Evolutionary conservation across 1,140 invertebrate genomes (phyloP).

Genomic region (Drosophila pseudoobscura): DNA sequence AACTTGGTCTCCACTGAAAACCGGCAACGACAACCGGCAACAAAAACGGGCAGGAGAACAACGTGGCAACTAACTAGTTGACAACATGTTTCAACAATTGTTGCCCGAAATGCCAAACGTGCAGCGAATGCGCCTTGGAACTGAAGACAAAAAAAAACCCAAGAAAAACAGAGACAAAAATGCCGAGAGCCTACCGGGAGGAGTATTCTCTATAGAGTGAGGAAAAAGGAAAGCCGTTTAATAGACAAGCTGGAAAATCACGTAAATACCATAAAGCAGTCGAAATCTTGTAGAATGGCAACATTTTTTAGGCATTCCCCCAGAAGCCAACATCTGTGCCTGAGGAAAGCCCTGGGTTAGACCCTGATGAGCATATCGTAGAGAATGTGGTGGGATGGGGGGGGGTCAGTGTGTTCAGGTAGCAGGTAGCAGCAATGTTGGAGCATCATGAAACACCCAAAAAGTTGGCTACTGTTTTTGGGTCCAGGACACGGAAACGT

Average conservation of each 20-base stretch:
- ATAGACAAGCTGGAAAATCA: slow-evolving; percentile 70
- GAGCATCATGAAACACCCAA: slow-evolving; percentile 42
- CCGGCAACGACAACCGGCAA: background rate
- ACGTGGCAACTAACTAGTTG: slow-evolving; percentile 70
- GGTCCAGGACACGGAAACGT: slow-evolving; percentile 65
- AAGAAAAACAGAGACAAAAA: slow-evolving; percentile 15
- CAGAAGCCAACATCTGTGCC: slow-evolving; percentile 12
- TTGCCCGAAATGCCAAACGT: slow-evolving; percentile 77
- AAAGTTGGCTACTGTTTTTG: slow-evolving; percentile 60
- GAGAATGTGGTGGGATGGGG: background rate
- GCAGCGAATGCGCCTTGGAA: slow-evolving; percentile 46
- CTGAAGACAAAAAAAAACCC: background rate
- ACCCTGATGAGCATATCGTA: slow-evolving; percentile 4
- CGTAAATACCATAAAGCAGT: slow-evolving; percentile 68
- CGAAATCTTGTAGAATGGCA: slow-evolving; percentile 38
- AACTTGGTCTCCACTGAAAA: slow-evolving; percentile 16
- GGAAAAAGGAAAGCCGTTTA: slow-evolving; percentile 41
- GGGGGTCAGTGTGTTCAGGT: background rate
- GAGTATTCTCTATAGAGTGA: background rate
- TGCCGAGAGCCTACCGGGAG: too few species aligned
- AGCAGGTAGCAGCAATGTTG: slow-evolving; percentile 60
- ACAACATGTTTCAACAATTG: slow-evolving; percentile 80
- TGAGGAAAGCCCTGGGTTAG: background rate
- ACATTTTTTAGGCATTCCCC: slow-evolving; percentile 26
- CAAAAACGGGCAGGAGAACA: slow-evolving; percentile 15